These are phyloP conservation scores for Hedychridium roseum DNA, from an alignment of 2,888 invertebrate genomes.

Conservation along the genomic window DNA sequence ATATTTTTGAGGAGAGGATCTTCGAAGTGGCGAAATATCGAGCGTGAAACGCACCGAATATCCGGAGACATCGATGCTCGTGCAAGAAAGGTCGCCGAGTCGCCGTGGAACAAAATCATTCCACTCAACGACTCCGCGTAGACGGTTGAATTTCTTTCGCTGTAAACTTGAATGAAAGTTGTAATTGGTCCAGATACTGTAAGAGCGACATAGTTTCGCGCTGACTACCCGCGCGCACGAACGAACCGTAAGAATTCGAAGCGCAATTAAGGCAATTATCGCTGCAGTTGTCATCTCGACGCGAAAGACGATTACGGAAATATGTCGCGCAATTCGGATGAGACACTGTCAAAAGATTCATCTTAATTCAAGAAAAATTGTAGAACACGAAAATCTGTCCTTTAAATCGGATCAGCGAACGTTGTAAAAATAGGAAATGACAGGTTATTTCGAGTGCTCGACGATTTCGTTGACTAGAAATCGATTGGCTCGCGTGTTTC, in stretches of 20 bases:
- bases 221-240: too few species aligned
- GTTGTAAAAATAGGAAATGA: too few species aligned
- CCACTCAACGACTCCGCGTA: slow-evolving; percentile 13
- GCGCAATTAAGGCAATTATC: background rate
- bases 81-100: slow-evolving; percentile 27
- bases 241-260: too few species aligned
- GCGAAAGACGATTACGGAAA: background rate
- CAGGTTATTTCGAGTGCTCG: too few species aligned
- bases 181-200: slow-evolving; percentile 16
- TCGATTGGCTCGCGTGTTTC: too few species aligned
- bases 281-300: background rate
- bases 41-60: too few species aligned
- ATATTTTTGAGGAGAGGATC: too few species aligned
- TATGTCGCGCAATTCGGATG: too few species aligned
- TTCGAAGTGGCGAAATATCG: slow-evolving; percentile 13
- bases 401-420: too few species aligned
- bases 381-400: too few species aligned
- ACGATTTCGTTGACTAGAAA: background rate
- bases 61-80: slow-evolving; percentile 36
- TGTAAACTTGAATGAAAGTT: slow-evolving; percentile 30
- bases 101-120: slow-evolving; percentile 17
- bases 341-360: too few species aligned
- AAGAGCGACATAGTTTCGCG: slow-evolving; percentile 11
- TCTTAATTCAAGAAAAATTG: too few species aligned
- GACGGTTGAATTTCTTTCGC: slow-evolving; percentile 24